phyloP scores from a whole-genome alignment of 37 sponge, comb jelly and placozoan species.

The Chondrosia reniformis region DNA sequence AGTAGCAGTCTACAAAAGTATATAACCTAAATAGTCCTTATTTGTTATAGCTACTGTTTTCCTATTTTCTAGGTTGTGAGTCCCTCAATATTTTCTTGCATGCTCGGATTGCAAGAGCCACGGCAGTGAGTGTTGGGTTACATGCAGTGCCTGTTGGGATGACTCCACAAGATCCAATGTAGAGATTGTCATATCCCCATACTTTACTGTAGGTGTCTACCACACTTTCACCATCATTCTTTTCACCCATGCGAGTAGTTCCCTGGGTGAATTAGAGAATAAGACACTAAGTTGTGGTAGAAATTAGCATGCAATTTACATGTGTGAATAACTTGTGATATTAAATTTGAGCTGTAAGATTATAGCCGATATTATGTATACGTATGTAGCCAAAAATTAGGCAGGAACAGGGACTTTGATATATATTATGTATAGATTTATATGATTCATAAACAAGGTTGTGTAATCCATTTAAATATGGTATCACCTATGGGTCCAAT shows the following conservation, averaged over 20 bases:
- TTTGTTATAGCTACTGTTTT: neutral
- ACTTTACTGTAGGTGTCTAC: slow-evolving; percentile 42
- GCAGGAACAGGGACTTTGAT: no score
- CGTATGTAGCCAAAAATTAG: no score
- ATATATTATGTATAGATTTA: no score
- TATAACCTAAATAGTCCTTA: neutral
- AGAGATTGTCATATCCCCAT: slow-evolving; percentile 37
- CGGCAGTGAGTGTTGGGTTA: slow-evolving; percentile 46
- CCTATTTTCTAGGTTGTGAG: no score
- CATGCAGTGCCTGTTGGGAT: slow-evolving; percentile 56
- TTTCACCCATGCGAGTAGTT: slow-evolving; percentile 44
- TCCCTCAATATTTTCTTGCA: slow-evolving; percentile 12
- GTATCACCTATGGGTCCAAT: no score
- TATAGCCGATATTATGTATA: no score
- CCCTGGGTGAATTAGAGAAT: slow-evolving; percentile 19
- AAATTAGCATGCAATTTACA: no score
- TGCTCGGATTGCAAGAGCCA: slow-evolving; percentile 45
- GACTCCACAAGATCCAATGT: slow-evolving; percentile 45
- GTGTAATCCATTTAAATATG: no score
- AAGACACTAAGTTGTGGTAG: neutral
- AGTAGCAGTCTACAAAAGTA: no score
- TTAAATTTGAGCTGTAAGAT: no score
- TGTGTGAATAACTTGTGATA: neutral
- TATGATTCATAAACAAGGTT: no score
- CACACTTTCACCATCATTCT: slow-evolving; percentile 13